A percentile compares a stretch with the other conserved stretches of the same genome.
phyloP scores from a whole-genome alignment of 2,797 vertebrate genomes.

The Tadarida brasiliensis region DNA sequence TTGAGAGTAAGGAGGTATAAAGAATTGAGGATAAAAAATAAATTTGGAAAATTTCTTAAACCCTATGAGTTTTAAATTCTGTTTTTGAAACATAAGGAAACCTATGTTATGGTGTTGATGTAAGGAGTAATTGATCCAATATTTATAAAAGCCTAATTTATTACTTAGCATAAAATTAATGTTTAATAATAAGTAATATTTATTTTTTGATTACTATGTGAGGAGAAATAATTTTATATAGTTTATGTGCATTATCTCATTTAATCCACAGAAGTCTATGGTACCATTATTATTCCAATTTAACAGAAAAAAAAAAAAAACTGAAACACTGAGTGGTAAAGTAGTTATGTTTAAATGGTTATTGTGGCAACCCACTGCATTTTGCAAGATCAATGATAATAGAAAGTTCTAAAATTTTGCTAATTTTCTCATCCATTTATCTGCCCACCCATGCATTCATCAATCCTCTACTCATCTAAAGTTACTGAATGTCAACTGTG shows the following conservation, averaged over 20 bases:
- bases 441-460: too few species aligned
- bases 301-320: not conserved
- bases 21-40: not conserved
- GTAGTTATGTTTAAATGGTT: not conserved
- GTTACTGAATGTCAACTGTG: not conserved
- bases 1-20: not conserved
- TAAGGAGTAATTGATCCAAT: not conserved
- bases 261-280: not conserved
- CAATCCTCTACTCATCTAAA: not conserved
- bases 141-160: not conserved
- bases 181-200: not conserved
- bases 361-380: not conserved
- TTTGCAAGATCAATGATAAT: not conserved
- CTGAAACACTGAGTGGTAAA: not conserved
- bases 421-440: not conserved
- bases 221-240: not conserved
- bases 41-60: not conserved
- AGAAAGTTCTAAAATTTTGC: not conserved
- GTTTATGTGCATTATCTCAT: not conserved
- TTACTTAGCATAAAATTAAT: not conserved
- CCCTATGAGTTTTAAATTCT: not conserved
- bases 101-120: not conserved
- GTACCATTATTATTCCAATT: not conserved
- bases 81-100: not conserved
- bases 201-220: not conserved